Evolutionary conservation across 2,797 vertebrate genomes (phyloP).

Genomic region (Coreius guichenoti): DNA sequence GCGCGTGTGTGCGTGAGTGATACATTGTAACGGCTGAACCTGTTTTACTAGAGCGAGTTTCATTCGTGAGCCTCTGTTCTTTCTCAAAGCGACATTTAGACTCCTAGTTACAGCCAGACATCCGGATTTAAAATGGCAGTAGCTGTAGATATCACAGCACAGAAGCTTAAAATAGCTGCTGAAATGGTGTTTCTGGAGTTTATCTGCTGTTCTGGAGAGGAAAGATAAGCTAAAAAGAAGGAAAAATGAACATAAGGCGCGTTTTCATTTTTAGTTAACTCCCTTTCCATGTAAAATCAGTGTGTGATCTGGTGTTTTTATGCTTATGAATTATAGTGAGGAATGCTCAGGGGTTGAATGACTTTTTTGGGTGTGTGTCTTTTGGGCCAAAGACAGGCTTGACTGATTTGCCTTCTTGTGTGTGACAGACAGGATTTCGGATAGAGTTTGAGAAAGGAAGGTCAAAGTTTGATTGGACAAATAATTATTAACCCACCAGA

Average conservation of each 20-base stretch:
- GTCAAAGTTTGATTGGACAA: constrained; percentile 65
- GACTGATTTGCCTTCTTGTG: constrained; percentile 41
- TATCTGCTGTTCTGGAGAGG: constrained; percentile 21
- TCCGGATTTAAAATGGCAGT: constrained; percentile 52
- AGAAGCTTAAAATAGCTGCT: constrained; percentile 22
- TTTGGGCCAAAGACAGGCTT: constrained; percentile 1
- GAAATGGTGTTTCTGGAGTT: constrained; percentile 27
- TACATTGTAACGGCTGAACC: constrained; percentile 48
- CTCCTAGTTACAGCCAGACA: constrained; percentile 21
- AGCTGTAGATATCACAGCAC: constrained; percentile 12
- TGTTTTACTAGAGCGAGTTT: constrained; percentile 46
- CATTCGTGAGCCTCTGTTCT: constrained; percentile 2
- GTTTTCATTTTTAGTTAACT: not conserved
- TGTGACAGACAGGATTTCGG: not conserved
- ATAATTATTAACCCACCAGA: constrained; percentile 62
- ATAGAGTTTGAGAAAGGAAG: constrained; percentile 39
- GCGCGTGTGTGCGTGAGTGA: not conserved
- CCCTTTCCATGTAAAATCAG: not conserved
- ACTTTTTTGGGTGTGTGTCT: constrained; percentile 32
- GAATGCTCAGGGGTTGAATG: not conserved
- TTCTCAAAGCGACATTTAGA: constrained; percentile 22
- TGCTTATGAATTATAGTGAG: not conserved
- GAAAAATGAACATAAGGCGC: not conserved
- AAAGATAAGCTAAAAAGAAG: constrained; percentile 7
- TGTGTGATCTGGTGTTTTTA: not conserved